Conservation (phyloP, 2,888 invertebrate species). For the Argynnis bischoffii region DNA sequence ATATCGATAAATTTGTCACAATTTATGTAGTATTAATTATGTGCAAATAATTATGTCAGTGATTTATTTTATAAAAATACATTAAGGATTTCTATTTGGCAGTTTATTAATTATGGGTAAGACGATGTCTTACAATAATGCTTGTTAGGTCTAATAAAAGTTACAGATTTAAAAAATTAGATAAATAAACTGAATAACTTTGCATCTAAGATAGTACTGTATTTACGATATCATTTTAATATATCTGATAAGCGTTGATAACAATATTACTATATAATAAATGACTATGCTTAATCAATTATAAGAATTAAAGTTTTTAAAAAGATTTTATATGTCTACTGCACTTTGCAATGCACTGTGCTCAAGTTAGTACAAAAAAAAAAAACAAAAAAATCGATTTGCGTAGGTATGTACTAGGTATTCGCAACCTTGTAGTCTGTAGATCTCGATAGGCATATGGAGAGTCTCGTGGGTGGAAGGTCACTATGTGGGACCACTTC, state of each 20-base stretch:
- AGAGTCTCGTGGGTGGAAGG: constrained; percentile 24
- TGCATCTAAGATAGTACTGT: constrained; percentile 11
- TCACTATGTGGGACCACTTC: constrained; percentile 15
- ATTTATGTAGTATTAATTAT: constrained; percentile 15
- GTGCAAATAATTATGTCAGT: not conserved
- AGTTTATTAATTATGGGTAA: not conserved
- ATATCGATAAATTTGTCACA: constrained; percentile 40
- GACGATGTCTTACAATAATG: not conserved
- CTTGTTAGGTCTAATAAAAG: not conserved
- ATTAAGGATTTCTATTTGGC: too few species aligned
- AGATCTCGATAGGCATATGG: constrained; percentile 19
- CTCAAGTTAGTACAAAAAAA: not conserved
- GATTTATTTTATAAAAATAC: not conserved
- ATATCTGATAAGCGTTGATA: constrained; percentile 15
- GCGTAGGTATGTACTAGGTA: constrained; percentile 22
- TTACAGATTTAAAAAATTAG: not conserved
- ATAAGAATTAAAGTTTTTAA: too few species aligned
- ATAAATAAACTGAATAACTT: not conserved
- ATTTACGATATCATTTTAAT: constrained; percentile 17
- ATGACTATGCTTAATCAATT: too few species aligned
- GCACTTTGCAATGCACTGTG: not conserved
- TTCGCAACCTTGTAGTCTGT: constrained; percentile 23
- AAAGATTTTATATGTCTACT: too few species aligned
- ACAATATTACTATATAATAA: not conserved
- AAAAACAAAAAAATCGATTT: constrained; percentile 7